phyloP scores from a whole-genome alignment of 1,140 invertebrate species.

The Choristoneura fumiferana region DNA sequence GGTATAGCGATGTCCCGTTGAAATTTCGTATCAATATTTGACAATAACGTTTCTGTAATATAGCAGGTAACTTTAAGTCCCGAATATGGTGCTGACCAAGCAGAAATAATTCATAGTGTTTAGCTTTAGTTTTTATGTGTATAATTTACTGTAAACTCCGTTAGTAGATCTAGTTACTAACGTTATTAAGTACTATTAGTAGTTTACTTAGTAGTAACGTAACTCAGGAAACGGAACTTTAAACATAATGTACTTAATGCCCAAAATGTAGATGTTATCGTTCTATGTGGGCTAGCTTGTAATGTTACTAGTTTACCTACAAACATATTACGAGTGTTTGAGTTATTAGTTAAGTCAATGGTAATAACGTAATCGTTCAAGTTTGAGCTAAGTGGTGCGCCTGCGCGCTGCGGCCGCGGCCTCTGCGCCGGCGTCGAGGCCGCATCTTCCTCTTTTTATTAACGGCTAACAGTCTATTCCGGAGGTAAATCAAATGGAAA shows the following conservation, averaged over 20 bases:
- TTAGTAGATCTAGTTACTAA: no score
- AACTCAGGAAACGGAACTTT: conserved; percentile 5
- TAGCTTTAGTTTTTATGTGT: no score
- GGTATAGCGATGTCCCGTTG: neutral
- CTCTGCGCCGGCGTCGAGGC: conserved; percentile 47
- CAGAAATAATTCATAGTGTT: no score
- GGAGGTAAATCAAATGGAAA: conserved; percentile 32
- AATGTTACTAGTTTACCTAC: neutral
- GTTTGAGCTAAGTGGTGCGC: conserved; percentile 33
- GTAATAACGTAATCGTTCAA: conserved; percentile 19
- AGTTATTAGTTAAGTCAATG: conserved; percentile 6
- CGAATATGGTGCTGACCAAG: no score
- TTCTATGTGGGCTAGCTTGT: neutral
- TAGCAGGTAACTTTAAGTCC: no score
- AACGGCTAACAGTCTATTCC: conserved; percentile 28
- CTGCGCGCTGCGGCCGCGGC: conserved; percentile 30
- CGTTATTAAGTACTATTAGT: no score
- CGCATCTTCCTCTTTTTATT: conserved; percentile 46
- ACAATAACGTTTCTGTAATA: no score
- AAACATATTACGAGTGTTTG: neutral
- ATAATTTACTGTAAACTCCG: no score
- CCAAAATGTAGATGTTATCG: conserved; percentile 3
- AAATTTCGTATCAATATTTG: no score
- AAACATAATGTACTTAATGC: neutral
- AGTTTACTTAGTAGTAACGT: no score